These are phyloP conservation scores for Melinopterus prodromus DNA, from an alignment of 2,888 invertebrate genomes.

Conservation along the genomic window DNA sequence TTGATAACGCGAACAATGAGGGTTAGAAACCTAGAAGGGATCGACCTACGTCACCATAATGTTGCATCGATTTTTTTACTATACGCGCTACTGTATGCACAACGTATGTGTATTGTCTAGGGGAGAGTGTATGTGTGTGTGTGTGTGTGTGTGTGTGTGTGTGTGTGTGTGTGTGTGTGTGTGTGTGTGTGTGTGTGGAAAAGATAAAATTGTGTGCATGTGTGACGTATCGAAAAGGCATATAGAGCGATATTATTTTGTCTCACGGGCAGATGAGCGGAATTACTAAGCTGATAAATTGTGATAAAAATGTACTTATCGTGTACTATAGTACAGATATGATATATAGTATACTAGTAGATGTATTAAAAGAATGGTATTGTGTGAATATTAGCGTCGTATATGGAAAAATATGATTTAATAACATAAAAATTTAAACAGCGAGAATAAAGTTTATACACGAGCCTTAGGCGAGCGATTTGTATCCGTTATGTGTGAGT, in stretches of 20 bases:
- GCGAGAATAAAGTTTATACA: too few species aligned
- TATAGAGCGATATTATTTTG: background rate
- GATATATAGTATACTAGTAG: too few species aligned
- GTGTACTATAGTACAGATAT: background rate
- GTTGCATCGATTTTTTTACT: background rate
- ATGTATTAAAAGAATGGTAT: too few species aligned
- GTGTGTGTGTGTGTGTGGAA: background rate
- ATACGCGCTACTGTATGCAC: background rate
- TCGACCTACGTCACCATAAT: background rate
- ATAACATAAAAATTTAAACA: too few species aligned
- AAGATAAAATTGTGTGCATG: background rate
- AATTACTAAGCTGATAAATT: background rate
- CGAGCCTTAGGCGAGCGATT: too few species aligned
- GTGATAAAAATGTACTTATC: background rate
- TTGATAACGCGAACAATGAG: background rate
- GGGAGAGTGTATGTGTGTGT: background rate
- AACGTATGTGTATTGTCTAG: background rate
- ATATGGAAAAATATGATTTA: too few species aligned
- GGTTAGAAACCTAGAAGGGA: background rate
- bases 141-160: background rate
- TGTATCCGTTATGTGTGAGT: too few species aligned
- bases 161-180: background rate
- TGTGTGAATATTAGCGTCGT: too few species aligned
- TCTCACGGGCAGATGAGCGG: background rate
- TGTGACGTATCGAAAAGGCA: background rate